phyloP scores from a whole-genome alignment of 2,888 invertebrate species.

The Sminthurides aquaticus region DNA sequence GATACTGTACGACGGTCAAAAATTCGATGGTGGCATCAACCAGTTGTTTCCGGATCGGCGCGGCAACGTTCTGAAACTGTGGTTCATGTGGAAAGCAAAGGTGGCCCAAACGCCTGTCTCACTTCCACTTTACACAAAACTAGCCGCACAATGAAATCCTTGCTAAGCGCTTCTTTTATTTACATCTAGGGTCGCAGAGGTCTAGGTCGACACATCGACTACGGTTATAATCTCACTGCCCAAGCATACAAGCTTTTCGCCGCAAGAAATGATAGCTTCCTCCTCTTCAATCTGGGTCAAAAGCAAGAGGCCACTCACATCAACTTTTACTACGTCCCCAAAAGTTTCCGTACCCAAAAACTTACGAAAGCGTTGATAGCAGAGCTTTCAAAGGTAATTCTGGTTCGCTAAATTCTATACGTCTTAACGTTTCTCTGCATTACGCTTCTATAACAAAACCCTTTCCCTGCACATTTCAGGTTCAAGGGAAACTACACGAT shows the following conservation, averaged over 20 bases:
- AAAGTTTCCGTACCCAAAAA: background rate
- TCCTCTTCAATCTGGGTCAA: background rate
- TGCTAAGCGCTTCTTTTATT: too few relatives aligned
- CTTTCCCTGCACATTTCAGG: too few relatives aligned
- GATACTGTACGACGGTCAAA: conserved; percentile 1
- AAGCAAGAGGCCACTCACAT: background rate
- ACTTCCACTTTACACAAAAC: background rate
- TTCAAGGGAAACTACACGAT: background rate
- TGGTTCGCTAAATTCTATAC: too few relatives aligned
- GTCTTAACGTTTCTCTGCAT: too few relatives aligned
- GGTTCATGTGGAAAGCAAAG: conserved; percentile 20
- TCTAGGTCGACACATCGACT: conserved; percentile 18
- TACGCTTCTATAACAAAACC: too few relatives aligned
- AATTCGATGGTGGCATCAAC: conserved; percentile 6
- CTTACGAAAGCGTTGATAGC: background rate
- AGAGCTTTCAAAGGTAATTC: too few relatives aligned
- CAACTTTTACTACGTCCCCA: background rate
- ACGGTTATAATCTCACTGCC: conserved; percentile 6
- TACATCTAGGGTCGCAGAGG: conserved; percentile 17
- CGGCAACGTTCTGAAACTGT: conserved; percentile 16
- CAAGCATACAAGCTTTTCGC: background rate
- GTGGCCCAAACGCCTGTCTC: background rate
- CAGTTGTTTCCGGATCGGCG: conserved; percentile 5
- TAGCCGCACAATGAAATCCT: background rate
- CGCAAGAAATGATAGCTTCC: background rate